These are phyloP conservation scores for Parambassis ranga DNA, from an alignment of 2,797 vertebrate genomes.

Conservation along the genomic window DNA sequence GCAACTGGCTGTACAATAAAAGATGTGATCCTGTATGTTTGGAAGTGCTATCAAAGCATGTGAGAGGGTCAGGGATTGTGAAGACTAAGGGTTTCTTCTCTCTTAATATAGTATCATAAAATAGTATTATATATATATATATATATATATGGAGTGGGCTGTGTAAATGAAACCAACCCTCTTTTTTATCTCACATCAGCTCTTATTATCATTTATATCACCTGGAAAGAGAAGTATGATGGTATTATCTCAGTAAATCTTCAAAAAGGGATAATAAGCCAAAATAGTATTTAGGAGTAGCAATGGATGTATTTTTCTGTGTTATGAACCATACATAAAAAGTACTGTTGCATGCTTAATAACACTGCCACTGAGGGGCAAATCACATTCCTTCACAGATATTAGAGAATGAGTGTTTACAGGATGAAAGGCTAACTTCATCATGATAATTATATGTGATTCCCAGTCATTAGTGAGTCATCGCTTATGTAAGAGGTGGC, in stretches of 20 bases:
- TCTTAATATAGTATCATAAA: too few relatives aligned
- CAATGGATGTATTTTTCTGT: background rate
- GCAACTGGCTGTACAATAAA: conserved; percentile 59
- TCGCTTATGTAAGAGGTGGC: conserved; percentile 56
- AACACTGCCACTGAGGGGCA: background rate
- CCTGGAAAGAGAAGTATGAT: conserved; percentile 74
- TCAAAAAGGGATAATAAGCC: background rate
- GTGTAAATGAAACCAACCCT: conserved; percentile 28
- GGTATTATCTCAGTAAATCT: conserved; percentile 61
- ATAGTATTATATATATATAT: too few relatives aligned
- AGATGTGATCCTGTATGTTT: background rate
- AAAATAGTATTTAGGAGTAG: background rate
- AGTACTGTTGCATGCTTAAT: background rate
- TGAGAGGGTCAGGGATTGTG: too few relatives aligned
- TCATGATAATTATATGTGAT: conserved; percentile 71
- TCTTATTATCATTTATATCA: conserved; percentile 80
- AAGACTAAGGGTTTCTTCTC: too few relatives aligned
- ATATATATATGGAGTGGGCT: conserved; percentile 14
- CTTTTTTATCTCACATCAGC: conserved; percentile 77
- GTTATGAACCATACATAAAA: background rate
- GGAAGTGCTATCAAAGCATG: conserved; percentile 11
- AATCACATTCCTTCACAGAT: conserved; percentile 16
- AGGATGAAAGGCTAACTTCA: conserved; percentile 58
- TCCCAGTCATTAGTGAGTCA: conserved; percentile 64
- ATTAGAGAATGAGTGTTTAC: conserved; percentile 37